Conservation (phyloP, 2,797 vertebrate genomes). For the Pipistrellus pipistrellus region DNA sequence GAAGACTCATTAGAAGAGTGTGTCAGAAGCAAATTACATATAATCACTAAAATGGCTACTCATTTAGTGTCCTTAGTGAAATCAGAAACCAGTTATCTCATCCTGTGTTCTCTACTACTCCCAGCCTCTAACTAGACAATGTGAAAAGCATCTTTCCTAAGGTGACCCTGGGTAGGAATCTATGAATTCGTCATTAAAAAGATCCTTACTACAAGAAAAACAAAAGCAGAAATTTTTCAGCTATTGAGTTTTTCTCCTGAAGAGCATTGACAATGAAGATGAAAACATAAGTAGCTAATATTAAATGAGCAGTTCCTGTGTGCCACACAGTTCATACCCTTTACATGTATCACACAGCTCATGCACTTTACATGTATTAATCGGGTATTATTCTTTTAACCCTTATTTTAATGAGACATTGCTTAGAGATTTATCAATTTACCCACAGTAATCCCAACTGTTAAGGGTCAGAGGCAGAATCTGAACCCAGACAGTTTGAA, state of each 20-base stretch:
- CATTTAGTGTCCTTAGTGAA: constrained; percentile 13
- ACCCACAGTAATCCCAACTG: neutral
- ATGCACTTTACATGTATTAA: neutral
- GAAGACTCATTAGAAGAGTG: constrained; percentile 39
- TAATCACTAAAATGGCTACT: constrained; percentile 41
- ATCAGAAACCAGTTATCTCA: constrained; percentile 14
- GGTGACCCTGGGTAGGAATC: neutral
- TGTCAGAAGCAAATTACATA: neutral
- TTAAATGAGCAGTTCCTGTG: neutral
- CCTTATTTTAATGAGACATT: constrained; percentile 1
- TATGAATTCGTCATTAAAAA: neutral
- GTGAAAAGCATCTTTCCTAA: constrained; percentile 16
- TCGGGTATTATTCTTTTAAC: neutral
- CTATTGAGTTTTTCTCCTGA: neutral
- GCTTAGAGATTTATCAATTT: neutral
- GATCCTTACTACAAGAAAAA: neutral
- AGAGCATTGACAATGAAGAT: neutral
- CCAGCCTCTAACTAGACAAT: constrained; percentile 17
- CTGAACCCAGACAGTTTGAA: neutral
- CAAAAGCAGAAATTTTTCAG: constrained; percentile 9
- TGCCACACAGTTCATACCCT: neutral
- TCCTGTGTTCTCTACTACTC: neutral
- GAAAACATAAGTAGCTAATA: neutral
- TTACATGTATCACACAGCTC: neutral
- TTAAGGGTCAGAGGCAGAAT: neutral